Evolutionary conservation across 2,113 vertebrate species (phyloP).

Genomic region (Suricata suricatta): DNA sequence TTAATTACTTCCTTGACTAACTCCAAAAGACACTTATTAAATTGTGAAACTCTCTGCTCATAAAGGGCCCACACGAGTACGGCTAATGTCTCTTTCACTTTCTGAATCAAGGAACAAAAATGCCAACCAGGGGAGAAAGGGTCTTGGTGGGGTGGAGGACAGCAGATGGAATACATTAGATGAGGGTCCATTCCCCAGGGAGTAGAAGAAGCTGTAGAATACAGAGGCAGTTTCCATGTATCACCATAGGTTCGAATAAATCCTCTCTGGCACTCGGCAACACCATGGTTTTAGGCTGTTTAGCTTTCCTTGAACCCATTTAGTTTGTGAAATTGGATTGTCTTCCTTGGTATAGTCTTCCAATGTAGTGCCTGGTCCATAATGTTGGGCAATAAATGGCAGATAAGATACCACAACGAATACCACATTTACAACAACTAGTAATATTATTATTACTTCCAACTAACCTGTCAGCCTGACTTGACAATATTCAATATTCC

Average conservation of each 20-base stretch:
- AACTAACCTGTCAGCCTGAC: not conserved
- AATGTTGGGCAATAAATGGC: not conserved
- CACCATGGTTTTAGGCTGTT: not conserved
- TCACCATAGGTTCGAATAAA: not conserved
- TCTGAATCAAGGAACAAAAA: constrained; percentile 49
- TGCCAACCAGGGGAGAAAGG: not conserved
- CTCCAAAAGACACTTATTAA: constrained; percentile 83
- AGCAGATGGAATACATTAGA: not conserved
- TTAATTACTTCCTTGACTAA: constrained; percentile 87
- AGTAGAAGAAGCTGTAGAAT: not conserved
- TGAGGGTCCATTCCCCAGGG: not conserved
- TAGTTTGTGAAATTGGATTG: not conserved
- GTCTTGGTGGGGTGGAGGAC: not conserved
- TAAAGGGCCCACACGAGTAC: constrained; percentile 64
- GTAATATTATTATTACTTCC: not conserved
- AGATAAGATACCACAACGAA: not conserved
- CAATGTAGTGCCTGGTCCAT: not conserved
- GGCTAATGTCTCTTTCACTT: constrained; percentile 52
- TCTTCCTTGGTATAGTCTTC: not conserved
- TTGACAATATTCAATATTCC: not conserved
- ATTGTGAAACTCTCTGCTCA: constrained; percentile 81
- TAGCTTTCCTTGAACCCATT: not conserved
- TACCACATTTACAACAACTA: not conserved
- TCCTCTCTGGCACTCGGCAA: not conserved
- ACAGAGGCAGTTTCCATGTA: not conserved